A percentile compares a stretch with the other conserved stretches of the same genome.
These are phyloP conservation scores for Pavo muticus DNA, from an alignment of 2,113 vertebrate genomes.

Conservation along the genomic window DNA sequence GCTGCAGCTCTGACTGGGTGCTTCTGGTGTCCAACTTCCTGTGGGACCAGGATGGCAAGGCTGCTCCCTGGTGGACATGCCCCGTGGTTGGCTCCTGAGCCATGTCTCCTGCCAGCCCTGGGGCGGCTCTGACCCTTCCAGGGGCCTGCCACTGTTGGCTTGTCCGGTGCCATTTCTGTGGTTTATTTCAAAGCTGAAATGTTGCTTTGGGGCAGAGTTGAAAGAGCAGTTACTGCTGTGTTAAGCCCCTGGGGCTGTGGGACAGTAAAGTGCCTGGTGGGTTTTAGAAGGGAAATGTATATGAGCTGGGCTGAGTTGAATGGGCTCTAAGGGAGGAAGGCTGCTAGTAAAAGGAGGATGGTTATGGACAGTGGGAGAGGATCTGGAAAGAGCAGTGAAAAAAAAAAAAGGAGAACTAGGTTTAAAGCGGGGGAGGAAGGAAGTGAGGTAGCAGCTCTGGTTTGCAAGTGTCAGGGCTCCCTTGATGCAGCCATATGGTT, in stretches of 20 bases:
- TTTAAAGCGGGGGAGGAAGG: neutral
- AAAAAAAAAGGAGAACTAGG: neutral
- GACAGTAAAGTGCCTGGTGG: too few species aligned
- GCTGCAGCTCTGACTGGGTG: conserved; percentile 67
- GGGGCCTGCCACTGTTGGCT: conserved; percentile 60
- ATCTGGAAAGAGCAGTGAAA: neutral
- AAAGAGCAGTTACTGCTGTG: neutral
- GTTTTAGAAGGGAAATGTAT: neutral
- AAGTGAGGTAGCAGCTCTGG: conserved; percentile 17
- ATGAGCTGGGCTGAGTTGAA: neutral
- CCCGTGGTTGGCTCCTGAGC: conserved; percentile 74
- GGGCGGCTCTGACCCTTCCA: conserved; percentile 83
- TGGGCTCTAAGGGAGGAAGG: neutral
- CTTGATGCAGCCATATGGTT: neutral
- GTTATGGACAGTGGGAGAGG: neutral
- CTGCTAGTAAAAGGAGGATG: neutral
- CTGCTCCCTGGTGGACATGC: conserved; percentile 78
- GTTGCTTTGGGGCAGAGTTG: fast-evolving
- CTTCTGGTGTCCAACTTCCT: conserved; percentile 84
- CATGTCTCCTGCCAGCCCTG: conserved; percentile 77
- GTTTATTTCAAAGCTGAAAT: neutral
- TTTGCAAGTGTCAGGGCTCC: neutral
- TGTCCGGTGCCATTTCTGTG: neutral
- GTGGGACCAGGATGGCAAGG: conserved; percentile 79
- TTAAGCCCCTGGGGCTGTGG: neutral